These are phyloP conservation scores for Serrognathus titanus DNA, from an alignment of 2,888 invertebrate genomes.

Conservation along the genomic window DNA sequence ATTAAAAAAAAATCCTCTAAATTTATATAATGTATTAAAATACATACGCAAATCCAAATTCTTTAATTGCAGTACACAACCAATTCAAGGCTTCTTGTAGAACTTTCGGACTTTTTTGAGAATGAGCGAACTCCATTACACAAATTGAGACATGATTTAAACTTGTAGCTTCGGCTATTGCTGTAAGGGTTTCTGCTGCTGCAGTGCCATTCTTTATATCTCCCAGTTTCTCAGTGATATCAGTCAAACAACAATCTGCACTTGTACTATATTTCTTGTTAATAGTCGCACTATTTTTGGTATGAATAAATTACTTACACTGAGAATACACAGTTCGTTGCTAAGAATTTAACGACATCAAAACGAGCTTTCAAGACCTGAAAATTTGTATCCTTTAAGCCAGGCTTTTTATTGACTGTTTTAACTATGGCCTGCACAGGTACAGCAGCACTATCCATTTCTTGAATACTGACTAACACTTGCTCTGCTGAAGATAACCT, in stretches of 20 bases:
- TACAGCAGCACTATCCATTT: conserved; percentile 60
- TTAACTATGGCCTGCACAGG: conserved; percentile 74
- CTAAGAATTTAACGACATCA: conserved; percentile 74
- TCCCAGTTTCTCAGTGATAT: conserved; percentile 80
- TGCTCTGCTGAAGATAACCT: conserved; percentile 73
- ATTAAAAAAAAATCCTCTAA: too few species aligned
- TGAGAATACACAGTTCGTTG: conserved; percentile 71
- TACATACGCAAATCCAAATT: conserved; percentile 81
- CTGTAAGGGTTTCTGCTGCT: conserved; percentile 68
- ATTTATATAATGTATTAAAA: background rate
- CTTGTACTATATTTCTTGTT: conserved; percentile 55
- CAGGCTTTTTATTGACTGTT: conserved; percentile 77
- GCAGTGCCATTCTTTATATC: conserved; percentile 73
- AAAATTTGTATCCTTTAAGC: conserved; percentile 85
- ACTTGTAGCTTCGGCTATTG: conserved; percentile 74
- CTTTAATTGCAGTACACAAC: conserved; percentile 73
- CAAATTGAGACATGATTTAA: conserved; percentile 72
- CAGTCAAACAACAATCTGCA: conserved; percentile 71
- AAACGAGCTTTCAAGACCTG: conserved; percentile 82
- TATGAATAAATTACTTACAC: conserved; percentile 49
- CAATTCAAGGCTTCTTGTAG: conserved; percentile 82
- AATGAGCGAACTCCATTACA: conserved; percentile 71
- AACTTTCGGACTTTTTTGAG: conserved; percentile 87
- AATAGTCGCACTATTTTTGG: background rate
- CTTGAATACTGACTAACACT: conserved; percentile 60